A percentile compares a stretch with the other conserved stretches of the same genome.
phyloP scores from a whole-genome alignment of 2,888 invertebrate species.

The Uropetala carovei region DNA sequence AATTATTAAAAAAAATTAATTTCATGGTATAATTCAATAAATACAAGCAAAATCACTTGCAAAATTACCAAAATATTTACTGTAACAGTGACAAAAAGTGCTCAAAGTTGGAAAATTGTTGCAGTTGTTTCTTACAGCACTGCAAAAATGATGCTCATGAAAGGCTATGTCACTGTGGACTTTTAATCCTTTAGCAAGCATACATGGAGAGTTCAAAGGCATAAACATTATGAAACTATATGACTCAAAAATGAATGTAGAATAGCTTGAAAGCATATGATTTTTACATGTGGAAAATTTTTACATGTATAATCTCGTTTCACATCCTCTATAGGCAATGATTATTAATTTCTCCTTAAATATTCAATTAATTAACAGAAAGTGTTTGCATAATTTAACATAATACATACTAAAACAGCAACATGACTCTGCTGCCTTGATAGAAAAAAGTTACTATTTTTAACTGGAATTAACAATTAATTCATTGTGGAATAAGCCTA shows the following conservation, averaged over 20 bases:
- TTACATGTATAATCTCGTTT: not conserved
- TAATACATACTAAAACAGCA: too few relatives aligned
- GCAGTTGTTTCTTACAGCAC: not conserved
- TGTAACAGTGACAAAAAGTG: not conserved
- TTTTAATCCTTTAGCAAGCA: not conserved
- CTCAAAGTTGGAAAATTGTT: not conserved
- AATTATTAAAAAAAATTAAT: not conserved
- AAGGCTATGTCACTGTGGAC: not conserved
- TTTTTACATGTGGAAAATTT: not conserved
- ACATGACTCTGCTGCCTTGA: too few relatives aligned
- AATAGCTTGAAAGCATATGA: not conserved
- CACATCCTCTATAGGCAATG: too few relatives aligned
- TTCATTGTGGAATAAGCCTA: not conserved
- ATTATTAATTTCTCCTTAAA: too few relatives aligned
- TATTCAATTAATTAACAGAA: too few relatives aligned
- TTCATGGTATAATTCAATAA: not conserved
- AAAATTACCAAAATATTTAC: not conserved
- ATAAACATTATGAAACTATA: not conserved
- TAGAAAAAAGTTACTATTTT: too few relatives aligned
- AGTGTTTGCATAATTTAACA: too few relatives aligned
- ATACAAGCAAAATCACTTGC: not conserved
- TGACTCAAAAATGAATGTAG: not conserved
- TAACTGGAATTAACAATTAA: not conserved
- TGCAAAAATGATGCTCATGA: not conserved
- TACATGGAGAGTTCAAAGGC: not conserved